A percentile compares a stretch with the other conserved stretches of the same genome.
Evolutionary conservation across 2,797 vertebrate genomes (phyloP).

Genomic region (Pseudochirops corinnae): DNA sequence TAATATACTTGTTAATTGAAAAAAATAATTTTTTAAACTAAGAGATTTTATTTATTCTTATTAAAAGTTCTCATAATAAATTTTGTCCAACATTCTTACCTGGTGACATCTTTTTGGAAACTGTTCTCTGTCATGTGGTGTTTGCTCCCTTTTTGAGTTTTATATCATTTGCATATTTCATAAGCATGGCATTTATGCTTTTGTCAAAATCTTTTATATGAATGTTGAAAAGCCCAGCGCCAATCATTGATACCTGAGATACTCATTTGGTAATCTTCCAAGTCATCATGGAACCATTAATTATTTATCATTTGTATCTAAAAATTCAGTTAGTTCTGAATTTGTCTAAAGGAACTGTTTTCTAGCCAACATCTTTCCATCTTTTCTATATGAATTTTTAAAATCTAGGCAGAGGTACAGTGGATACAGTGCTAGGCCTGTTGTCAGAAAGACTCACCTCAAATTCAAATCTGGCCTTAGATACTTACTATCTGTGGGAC

Average conservation of each 20-base stretch:
- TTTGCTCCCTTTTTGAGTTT: background rate
- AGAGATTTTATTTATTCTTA: background rate
- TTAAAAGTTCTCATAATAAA: background rate
- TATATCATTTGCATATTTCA: slow-evolving; percentile 1
- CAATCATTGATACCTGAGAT: background rate
- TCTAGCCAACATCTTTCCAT: background rate
- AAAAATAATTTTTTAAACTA: background rate
- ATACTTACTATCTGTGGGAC: background rate
- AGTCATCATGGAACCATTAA: background rate
- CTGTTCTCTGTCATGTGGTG: background rate
- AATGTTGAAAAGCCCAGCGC: background rate
- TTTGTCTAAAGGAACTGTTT: background rate
- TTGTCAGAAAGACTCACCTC: background rate
- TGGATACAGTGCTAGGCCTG: background rate
- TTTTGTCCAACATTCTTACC: background rate
- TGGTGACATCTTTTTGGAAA: background rate
- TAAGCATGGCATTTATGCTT: background rate
- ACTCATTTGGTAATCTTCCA: background rate
- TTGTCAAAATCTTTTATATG: background rate
- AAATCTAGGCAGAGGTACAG: background rate
- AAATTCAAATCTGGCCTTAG: background rate
- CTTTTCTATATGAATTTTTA: background rate
- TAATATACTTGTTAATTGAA: background rate
- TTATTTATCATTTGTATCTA: background rate
- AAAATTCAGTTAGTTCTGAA: background rate